These are phyloP conservation scores for Rhinichthys osculus DNA, from an alignment of 2,797 vertebrate genomes.

Conservation along the genomic window DNA sequence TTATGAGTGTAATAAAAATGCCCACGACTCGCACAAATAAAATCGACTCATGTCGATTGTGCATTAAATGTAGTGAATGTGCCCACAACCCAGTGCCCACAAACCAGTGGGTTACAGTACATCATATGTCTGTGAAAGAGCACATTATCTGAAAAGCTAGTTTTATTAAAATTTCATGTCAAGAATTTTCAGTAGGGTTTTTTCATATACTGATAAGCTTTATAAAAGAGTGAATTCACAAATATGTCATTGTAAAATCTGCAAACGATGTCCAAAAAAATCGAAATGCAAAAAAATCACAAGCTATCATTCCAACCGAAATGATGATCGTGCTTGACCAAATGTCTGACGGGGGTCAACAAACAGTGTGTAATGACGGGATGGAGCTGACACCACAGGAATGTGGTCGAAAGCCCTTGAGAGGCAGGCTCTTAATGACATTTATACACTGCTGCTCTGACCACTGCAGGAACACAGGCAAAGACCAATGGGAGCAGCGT, in stretches of 20 bases:
- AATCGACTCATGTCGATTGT: too few species aligned
- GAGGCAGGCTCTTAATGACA: slow-evolving; percentile 37
- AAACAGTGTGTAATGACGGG: background rate
- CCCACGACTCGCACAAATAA: too few species aligned
- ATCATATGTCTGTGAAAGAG: background rate
- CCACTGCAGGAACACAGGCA: slow-evolving; percentile 23
- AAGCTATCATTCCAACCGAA: background rate
- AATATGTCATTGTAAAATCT: background rate
- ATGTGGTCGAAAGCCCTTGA: slow-evolving; percentile 22
- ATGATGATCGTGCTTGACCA: background rate
- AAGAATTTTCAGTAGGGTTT: background rate
- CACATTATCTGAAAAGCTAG: background rate
- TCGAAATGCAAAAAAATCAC: background rate
- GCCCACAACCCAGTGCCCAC: too few species aligned
- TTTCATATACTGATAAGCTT: background rate
- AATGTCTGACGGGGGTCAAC: slow-evolving; percentile 16
- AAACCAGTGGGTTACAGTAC: too few species aligned
- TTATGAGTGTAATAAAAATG: too few species aligned
- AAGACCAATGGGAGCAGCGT: slow-evolving; percentile 13
- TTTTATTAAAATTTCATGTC: background rate
- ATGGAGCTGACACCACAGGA: slow-evolving; percentile 23
- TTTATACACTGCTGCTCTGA: slow-evolving; percentile 37
- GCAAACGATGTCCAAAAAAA: background rate
- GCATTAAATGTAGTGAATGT: too few species aligned
- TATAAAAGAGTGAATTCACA: background rate